A percentile compares a stretch with the other conserved stretches of the same genome.
phyloP scores from a whole-genome alignment of 2,888 invertebrate species.

The Lasioglossum morio region DNA sequence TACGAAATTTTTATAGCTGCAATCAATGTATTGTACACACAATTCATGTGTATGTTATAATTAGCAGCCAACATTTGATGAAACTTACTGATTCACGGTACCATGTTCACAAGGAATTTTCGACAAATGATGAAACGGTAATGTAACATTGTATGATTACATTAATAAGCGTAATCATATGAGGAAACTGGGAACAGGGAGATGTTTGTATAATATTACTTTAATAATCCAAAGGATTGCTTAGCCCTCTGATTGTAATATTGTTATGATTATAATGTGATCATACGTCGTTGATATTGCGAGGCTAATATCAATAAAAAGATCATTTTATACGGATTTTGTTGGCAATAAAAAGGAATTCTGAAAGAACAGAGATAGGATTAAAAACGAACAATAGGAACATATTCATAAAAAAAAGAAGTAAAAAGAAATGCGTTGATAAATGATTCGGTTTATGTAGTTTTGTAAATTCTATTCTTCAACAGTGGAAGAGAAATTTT shows the following conservation, averaged over 20 bases:
- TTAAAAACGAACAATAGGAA: constrained; percentile 12
- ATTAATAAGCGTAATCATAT: constrained; percentile 47
- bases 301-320: constrained; percentile 74
- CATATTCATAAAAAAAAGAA: not conserved
- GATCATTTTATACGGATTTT: constrained; percentile 65
- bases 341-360: constrained; percentile 55
- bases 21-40: constrained; percentile 53
- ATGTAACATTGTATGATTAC: constrained; percentile 62
- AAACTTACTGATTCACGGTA: constrained; percentile 45
- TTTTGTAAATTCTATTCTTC: constrained; percentile 40
- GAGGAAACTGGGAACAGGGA: constrained; percentile 46
- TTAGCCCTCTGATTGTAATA: constrained; percentile 67
- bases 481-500: constrained; percentile 48
- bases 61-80: constrained; percentile 51
- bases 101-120: constrained; percentile 43
- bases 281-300: constrained; percentile 74
- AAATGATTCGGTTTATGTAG: constrained; percentile 36
- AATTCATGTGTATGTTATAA: constrained; percentile 55
- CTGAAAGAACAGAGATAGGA: constrained; percentile 19
- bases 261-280: constrained; percentile 75
- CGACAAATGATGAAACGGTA: constrained; percentile 46
- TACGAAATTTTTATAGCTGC: constrained; percentile 51
- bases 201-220: constrained; percentile 67
- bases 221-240: constrained; percentile 68
- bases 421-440: constrained; percentile 5